phyloP scores from a whole-genome alignment of 2,888 invertebrate species.

The Molorchus minor region DNA sequence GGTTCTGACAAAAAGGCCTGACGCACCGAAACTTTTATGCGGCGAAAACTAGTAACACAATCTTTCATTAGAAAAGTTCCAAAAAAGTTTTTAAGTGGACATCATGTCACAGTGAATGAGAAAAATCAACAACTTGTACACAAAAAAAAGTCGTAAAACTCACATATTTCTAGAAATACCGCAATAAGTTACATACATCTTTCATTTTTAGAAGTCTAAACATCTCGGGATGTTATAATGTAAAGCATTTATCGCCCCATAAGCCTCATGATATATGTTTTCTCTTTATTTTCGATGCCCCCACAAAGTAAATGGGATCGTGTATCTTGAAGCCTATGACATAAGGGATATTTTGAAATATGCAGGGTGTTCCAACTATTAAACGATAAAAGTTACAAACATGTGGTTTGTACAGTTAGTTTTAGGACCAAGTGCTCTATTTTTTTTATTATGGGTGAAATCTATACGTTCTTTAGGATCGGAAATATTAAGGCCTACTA shows the following conservation, averaged over 20 bases:
- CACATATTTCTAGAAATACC: background rate
- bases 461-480: no score
- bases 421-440: no score
- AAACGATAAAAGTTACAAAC: no score
- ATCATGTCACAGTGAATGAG: conserved; percentile 7
- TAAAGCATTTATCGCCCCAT: background rate
- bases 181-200: background rate
- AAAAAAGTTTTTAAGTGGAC: conserved; percentile 6
- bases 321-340: background rate
- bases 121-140: background rate
- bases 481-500: no score
- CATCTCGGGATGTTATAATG: no score
- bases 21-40: no score
- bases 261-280: background rate
- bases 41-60: background rate
- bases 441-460: no score
- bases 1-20: no score
- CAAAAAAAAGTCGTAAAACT: conserved; percentile 5
- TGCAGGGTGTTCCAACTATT: no score
- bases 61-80: background rate
- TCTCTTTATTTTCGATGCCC: background rate
- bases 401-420: no score
- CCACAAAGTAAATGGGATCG: background rate
- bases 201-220: no score
- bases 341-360: no score